phyloP scores from a whole-genome alignment of 1,140 invertebrate species.

The Araneus ventricosus region DNA sequence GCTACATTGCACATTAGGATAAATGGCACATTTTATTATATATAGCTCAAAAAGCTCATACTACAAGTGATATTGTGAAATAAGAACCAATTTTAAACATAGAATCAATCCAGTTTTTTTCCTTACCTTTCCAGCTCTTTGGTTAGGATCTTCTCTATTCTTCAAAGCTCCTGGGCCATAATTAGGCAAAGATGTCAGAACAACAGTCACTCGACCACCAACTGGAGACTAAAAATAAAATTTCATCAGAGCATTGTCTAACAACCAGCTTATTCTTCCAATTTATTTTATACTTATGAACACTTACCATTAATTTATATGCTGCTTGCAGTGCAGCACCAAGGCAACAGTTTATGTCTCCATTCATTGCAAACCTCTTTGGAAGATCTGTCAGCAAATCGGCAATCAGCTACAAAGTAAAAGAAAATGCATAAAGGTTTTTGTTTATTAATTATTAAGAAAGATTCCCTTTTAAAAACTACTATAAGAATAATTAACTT shows the following conservation, averaged over 20 bases:
- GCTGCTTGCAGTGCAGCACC: slow-evolving; percentile 96
- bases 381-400: slow-evolving; percentile 92
- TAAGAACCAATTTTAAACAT: too few species aligned
- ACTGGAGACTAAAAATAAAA: slow-evolving; percentile 86
- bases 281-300: neutral
- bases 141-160: slow-evolving; percentile 91
- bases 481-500: too few species aligned
- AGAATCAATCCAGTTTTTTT: too few species aligned
- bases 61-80: too few species aligned
- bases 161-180: slow-evolving; percentile 93
- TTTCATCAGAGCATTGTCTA: slow-evolving; percentile 1
- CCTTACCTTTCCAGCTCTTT: slow-evolving; percentile 85
- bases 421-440: neutral
- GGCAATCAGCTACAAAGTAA: slow-evolving; percentile 83
- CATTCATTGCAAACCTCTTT: slow-evolving; percentile 85
- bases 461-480: neutral
- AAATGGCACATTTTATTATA: too few species aligned
- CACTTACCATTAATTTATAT: slow-evolving; percentile 91
- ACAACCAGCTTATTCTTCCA: slow-evolving; percentile 21
- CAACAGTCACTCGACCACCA: slow-evolving; percentile 96
- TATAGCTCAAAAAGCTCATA: too few species aligned
- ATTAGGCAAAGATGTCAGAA: slow-evolving; percentile 95
- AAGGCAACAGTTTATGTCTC: slow-evolving; percentile 90
- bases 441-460: neutral
- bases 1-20: too few species aligned